Base-by-base conservation (phyloP, 2,113 vertebrate genomes). In the Eurypyga helias region DNA sequence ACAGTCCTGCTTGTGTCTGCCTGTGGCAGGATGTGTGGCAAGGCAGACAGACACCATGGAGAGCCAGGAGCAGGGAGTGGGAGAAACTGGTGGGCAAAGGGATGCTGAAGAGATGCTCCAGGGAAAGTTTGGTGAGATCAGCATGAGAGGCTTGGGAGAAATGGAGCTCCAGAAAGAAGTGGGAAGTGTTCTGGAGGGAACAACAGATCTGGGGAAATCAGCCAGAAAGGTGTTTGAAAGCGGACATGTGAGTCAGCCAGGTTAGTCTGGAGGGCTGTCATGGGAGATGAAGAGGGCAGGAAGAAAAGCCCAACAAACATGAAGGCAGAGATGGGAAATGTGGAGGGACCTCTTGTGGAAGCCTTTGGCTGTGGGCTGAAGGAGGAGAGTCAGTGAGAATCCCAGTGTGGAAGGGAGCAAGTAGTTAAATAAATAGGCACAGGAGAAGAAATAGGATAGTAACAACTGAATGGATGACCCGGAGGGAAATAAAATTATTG, bases 61-160 rank as follows among this genome's bases (percentile, higher is more conserved):
- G 6, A 51, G 25, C 1, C 8, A 31, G 9, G 10, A 1, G 0
- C 5, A 69, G 17, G 16, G 24, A 70, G 9, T 0, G 25, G 45
- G 20, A 65, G 43, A 80, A 83, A 13, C 19, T 57, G 23, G 10
- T 24, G 26, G 61, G 58, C 34, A 89, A 51, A 67, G 23, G 7
- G 5, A 5, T 2, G 2, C 60, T 54, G 7, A 57, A 73, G 72
- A 87, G 9, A 8, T 57, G 28, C 10, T 76, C 26, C 52, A 65
- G 34, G 7, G 5, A 26, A 54, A 34, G 17, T 31, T 21, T 49
- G 20, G 7, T 26, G 41, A 51, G 28, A 45, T 13, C 10, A 55
- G 38, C 29, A 20, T 15, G 19, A 52, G 10, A 17, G n/a, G 34
- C 4, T 1, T 0, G 17, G 45, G 33, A 71, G 13, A 91, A 84